A percentile compares a stretch with the other conserved stretches of the same genome.
These are phyloP conservation scores for Genyomyrus donnyi DNA, from an alignment of 2,113 vertebrate species.

Conservation along the genomic window DNA sequence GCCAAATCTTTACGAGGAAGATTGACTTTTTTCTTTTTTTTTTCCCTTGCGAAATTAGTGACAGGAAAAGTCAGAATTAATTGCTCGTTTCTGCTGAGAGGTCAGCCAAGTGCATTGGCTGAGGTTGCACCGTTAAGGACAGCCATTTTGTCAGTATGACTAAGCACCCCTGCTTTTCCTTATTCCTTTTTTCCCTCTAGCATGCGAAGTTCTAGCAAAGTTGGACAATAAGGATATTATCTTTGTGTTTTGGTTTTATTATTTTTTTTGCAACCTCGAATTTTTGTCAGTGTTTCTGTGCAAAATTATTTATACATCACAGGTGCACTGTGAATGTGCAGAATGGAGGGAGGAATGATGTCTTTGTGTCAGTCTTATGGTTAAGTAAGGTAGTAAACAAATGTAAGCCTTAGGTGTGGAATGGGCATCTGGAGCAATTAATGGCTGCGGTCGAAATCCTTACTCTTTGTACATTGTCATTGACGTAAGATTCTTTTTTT, in stretches of 20 bases:
- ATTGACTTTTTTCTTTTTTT: not conserved
- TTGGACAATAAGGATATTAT: not conserved
- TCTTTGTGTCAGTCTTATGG: not conserved
- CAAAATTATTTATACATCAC: not conserved
- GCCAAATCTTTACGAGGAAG: not conserved
- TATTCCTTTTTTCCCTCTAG: not conserved
- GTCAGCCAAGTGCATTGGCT: constrained; percentile 32
- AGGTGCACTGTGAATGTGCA: not conserved
- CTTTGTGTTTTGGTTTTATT: not conserved
- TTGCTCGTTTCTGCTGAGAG: constrained; percentile 25
- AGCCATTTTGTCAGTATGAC: constrained; percentile 47
- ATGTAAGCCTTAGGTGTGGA: not conserved
- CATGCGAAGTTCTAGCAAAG: not conserved
- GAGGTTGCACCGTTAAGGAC: constrained; percentile 29
- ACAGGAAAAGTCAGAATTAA: constrained; percentile 12
- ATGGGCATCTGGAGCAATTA: not conserved
- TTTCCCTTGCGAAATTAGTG: not conserved
- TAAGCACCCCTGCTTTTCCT: constrained; percentile 29
- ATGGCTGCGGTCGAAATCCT: not conserved
- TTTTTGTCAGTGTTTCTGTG: not conserved
- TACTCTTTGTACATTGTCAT: not conserved
- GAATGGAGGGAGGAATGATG: not conserved
- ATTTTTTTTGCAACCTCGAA: not conserved
- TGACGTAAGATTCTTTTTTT: not conserved
- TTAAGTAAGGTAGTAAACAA: not conserved